Base-by-base conservation (phyloP, 2,113 vertebrate genomes). In the Glaucomys volans region DNA sequence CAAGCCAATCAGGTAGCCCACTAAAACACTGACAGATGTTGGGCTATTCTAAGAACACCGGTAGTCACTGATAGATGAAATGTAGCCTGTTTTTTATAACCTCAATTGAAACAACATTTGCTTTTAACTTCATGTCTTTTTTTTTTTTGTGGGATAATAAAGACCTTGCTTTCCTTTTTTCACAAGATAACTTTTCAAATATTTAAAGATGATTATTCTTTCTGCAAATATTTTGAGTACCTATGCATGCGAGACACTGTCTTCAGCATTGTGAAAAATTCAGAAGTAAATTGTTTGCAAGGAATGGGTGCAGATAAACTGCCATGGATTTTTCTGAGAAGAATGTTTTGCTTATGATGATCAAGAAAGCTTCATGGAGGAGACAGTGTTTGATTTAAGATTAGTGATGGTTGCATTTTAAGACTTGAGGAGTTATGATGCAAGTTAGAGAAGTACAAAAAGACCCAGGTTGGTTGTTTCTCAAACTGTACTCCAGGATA, bases 131-230 rank as follows among this genome's bases (percentile, higher is more conserved):
- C 30, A 32, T 89, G n/a, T 85, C 67, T 14, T 62, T 16, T 90
- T 37, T 12, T 87, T 82, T 13, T 52, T n/a, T 86, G 2, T 83
- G 64, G n/a, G 91, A 80, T 11, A 81, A 30, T 87, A 85, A 84
- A 94, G 62, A 90, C 12, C 76, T 91, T 64, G 37, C 92, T 28
- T 96, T 26, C 5, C 14, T 64, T 83, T 62, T 94, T 94, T 94
- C 12, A 86, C 44, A 83, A 57, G 81, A 74, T 94, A 87, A 72
- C 54, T 28, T n/a, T 90, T 92, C 54, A 90, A 28, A 26, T 96
- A 83, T 59, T 94, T 97, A 66, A 94, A 81, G 79, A 35, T 87
- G 75, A 66, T 92, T 92, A 75, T 66, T 97, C 62, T 94, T 90
- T 88, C 42, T 86, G 71, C 82, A 90, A 57, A 35, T 93, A 77